Base-by-base conservation (phyloP, 2,888 invertebrate species). In the Tipula lateralis region DNA sequence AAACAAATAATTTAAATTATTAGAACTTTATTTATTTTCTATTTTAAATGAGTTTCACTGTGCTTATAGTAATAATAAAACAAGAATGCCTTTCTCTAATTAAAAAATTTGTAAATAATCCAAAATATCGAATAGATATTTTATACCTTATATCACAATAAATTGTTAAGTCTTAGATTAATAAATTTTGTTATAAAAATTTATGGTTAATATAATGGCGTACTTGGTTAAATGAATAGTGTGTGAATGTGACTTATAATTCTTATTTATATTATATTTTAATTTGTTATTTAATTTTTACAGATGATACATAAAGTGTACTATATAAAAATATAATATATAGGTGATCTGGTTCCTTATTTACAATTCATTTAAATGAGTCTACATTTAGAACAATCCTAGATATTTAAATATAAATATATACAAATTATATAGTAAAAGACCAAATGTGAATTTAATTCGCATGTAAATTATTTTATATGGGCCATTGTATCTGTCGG, bases 111-210 rank as follows among this genome's bases (percentile, higher is more conserved):
- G 66, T 66, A 66, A 12, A 50, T 50, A 50, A 50, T 39, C n/a
- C 16, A 16, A 50, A 66, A 66, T 66, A 66, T 24, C 12, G 13
- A 12, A 66, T 24, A 13, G 7, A 66, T 66, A 24, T 66, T 66
- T 66, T 19, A 24, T 24, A 66, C 24, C 19, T 66, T 66, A n/a
- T n/a, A 24, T 66, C 66, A 66, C 66, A 66, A 66, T 66, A 16
- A n/a, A 66, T 66, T 66, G 24, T 24, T 66, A 66, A 66, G 2
- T 66, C 24, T 66, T 66, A 66, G 66, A 2, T 66, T 66, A 66
- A 66, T 66, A 66, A 66, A 66, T 66, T 66, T 66, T 66, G 66
- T 66, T 66, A 66, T 66, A 66, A 24, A 66, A 66, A 66, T 66
- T 66, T 66, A 66, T 66, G 24, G 24, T 66, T 24, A 66, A 24